Evolutionary conservation across 2,113 vertebrate species (phyloP).

Genomic region (Cranoglanis bouderius): DNA sequence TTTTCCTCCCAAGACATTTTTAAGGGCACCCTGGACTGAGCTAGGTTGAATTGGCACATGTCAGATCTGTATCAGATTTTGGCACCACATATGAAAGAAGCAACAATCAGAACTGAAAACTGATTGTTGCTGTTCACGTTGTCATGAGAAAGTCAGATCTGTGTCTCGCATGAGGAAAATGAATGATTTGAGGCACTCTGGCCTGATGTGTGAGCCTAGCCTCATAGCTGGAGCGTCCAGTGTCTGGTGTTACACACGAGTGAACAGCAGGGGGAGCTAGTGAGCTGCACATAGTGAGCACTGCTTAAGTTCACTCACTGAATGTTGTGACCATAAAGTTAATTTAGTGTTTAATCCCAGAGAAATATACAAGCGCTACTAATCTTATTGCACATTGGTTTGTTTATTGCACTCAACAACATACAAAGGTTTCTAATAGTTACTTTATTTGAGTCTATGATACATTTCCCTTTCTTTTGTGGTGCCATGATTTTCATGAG

Average conservation of each 20-base stretch:
- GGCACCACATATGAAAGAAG: not conserved
- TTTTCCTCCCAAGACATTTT: not conserved
- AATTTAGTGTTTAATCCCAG: not conserved
- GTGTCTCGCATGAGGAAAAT: not conserved
- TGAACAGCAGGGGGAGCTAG: constrained; percentile 16
- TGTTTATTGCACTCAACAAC: constrained; percentile 74
- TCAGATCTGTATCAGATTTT: not conserved
- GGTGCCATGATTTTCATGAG: not conserved
- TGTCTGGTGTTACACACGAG: not conserved
- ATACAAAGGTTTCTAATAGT: constrained; percentile 69
- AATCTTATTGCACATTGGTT: constrained; percentile 64
- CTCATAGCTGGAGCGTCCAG: not conserved
- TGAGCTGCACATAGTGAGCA: not conserved
- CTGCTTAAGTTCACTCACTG: not conserved
- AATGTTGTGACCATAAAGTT: not conserved
- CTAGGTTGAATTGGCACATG: not conserved
- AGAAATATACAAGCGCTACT: constrained; percentile 14
- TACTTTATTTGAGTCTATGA: constrained; percentile 35
- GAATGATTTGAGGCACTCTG: not conserved
- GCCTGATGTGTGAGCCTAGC: not conserved
- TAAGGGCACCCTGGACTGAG: not conserved
- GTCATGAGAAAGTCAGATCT: not conserved
- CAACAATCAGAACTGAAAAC: not conserved
- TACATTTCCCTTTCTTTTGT: constrained; percentile 25
- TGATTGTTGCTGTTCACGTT: not conserved